Conservation (phyloP, 1,140 invertebrate species). For the Popillia japonica region DNA sequence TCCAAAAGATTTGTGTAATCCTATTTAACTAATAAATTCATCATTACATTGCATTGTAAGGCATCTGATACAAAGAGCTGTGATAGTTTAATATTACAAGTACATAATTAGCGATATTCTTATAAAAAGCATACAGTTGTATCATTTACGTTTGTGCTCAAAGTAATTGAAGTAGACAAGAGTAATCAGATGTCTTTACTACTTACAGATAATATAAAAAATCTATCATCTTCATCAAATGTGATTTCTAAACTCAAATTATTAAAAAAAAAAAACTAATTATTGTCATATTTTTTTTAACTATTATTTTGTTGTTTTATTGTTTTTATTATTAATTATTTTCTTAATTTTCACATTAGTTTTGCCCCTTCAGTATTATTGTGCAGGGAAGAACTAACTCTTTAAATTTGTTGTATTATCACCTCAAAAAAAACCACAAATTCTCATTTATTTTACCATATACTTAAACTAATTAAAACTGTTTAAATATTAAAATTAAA, state of each 20-base stretch:
- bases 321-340: too few relatives aligned
- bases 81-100: neutral
- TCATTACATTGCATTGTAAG: neutral
- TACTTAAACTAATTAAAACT: too few relatives aligned
- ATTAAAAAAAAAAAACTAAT: too few relatives aligned
- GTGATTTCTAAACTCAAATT: too few relatives aligned
- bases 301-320: too few relatives aligned
- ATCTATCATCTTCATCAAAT: too few relatives aligned
- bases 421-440: too few relatives aligned
- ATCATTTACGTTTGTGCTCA: neutral
- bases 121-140: neutral
- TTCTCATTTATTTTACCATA: neutral
- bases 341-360: slow-evolving; percentile 35
- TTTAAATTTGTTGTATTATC: neutral
- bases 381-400: slow-evolving; percentile 50
- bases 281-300: too few relatives aligned
- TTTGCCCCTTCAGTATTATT: slow-evolving; percentile 53
- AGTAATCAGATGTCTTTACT: slow-evolving; percentile 39
- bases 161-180: neutral
- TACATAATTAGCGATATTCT: neutral
- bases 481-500: too few relatives aligned
- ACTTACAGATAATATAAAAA: slow-evolving; percentile 36
- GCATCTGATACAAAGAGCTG: neutral
- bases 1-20: too few relatives aligned
- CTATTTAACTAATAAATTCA: too few relatives aligned